These are phyloP conservation scores for Chesias legatella DNA, from an alignment of 2,888 invertebrate genomes.

Conservation along the genomic window DNA sequence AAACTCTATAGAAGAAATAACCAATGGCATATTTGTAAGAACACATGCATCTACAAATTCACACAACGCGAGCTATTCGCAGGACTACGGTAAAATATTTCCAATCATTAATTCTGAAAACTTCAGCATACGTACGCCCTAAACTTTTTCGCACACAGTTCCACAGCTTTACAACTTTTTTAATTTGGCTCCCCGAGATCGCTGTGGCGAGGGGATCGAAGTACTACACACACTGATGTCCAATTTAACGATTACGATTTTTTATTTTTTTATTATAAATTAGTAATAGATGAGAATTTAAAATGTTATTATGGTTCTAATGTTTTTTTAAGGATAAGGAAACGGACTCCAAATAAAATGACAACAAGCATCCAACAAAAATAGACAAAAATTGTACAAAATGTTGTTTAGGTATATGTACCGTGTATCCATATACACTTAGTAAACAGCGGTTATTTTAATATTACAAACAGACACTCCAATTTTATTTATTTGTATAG, in stretches of 20 bases:
- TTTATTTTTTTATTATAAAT: neutral
- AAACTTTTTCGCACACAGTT: constrained; percentile 41
- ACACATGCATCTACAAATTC: neutral
- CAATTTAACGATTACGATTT: constrained; percentile 3
- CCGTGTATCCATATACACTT: no score
- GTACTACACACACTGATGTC: constrained; percentile 7
- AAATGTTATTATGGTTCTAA: no score
- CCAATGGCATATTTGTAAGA: neutral
- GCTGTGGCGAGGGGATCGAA: constrained; percentile 7
- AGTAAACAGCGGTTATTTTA: no score
- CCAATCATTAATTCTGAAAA: constrained; percentile 31
- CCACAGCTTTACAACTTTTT: constrained; percentile 61
- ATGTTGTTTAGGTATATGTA: no score
- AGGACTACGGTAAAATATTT: constrained; percentile 23
- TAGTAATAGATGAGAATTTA: neutral
- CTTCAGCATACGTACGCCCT: constrained; percentile 23
- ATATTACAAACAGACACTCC: no score
- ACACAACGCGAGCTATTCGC: constrained; percentile 18
- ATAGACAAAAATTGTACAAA: no score
- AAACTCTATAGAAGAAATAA: no score
- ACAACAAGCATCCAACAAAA: no score
- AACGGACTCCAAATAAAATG: no score
- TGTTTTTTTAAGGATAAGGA: no score
- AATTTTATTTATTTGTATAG: no score
- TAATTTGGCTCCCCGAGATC: constrained; percentile 49